Conservation (phyloP, 2,797 vertebrate genomes). For the Glyptemys insculpta region DNA sequence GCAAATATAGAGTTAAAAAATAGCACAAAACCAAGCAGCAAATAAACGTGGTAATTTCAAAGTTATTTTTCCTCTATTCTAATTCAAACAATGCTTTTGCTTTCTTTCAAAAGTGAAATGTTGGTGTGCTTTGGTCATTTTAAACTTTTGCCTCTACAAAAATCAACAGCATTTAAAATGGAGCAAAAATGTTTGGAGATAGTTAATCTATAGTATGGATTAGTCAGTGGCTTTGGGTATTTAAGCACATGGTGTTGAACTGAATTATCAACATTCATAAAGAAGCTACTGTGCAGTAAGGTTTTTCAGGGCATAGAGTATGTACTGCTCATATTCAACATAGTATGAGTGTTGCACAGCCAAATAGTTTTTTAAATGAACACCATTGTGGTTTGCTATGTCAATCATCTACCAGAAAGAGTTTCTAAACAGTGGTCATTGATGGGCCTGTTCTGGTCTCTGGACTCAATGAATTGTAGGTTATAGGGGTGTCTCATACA, state of each 20-base stretch:
- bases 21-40: background rate
- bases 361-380: conserved; percentile 47
- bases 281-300: background rate
- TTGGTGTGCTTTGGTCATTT: background rate
- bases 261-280: background rate
- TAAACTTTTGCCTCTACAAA: background rate
- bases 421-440: conserved; percentile 34
- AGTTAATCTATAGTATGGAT: background rate
- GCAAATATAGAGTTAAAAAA: background rate
- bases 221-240: background rate
- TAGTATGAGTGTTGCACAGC: rapidly evolving
- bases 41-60: background rate
- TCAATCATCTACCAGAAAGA: conserved; percentile 52
- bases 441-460: conserved; percentile 26
- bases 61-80: background rate
- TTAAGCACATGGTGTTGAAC: conserved; percentile 12
- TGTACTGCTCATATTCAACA: conserved; percentile 20
- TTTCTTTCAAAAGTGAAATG: background rate
- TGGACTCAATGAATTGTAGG: conserved; percentile 33
- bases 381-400: conserved; percentile 4
- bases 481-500: background rate
- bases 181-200: background rate
- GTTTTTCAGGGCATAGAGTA: background rate
- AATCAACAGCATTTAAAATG: background rate
- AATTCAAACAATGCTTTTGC: background rate